These are phyloP conservation scores for Lochmaea crataegi DNA, from an alignment of 2,888 invertebrate species.

Conservation along the genomic window DNA sequence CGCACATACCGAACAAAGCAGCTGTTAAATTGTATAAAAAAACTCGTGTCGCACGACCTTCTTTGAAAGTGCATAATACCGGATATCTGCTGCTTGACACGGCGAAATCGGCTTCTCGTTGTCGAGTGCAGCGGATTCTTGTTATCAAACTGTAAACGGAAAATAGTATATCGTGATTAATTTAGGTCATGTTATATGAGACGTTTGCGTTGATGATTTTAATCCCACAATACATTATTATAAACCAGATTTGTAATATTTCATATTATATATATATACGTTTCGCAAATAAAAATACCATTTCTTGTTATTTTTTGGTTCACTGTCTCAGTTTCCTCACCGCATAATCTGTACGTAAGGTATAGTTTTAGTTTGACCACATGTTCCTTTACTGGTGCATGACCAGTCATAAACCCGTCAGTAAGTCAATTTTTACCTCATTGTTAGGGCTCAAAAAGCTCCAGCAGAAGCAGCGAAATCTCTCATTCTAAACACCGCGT, in stretches of 20 bases:
- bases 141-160: background rate
- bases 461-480: too few relatives aligned
- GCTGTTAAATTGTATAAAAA: background rate
- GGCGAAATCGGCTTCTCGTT: background rate
- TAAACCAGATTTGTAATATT: background rate
- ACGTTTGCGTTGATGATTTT: background rate
- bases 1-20: background rate
- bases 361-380: too few relatives aligned
- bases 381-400: too few relatives aligned
- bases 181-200: background rate
- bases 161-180: background rate
- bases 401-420: too few relatives aligned
- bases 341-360: too few relatives aligned
- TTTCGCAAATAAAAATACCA: too few relatives aligned
- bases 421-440: too few relatives aligned
- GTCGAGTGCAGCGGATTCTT: constrained; percentile 1
- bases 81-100: background rate
- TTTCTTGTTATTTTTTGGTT: too few relatives aligned
- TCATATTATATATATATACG: background rate
- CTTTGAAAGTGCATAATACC: background rate
- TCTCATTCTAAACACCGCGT: too few relatives aligned
- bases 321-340: too few relatives aligned
- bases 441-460: too few relatives aligned
- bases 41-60: background rate
- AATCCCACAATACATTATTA: background rate